Evolutionary conservation across 2,797 vertebrate species (phyloP).

Genomic region (Poecilia picta): DNA sequence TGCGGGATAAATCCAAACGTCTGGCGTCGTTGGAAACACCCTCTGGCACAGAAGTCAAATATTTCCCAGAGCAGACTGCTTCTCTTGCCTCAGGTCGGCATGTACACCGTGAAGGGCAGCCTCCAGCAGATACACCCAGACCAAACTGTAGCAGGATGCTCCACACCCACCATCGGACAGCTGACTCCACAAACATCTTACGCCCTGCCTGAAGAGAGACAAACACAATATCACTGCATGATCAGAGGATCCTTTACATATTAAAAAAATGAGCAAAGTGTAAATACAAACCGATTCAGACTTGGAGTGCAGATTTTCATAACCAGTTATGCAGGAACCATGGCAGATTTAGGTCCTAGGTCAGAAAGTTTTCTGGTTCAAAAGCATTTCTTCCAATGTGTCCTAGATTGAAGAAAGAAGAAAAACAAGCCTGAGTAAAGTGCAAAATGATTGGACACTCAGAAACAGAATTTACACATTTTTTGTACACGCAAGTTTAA

Average conservation of each 20-base stretch:
- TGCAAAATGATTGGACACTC: not conserved
- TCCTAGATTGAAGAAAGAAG: slow-evolving; percentile 50
- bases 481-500: not conserved
- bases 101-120: slow-evolving; percentile 83
- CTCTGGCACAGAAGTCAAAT: slow-evolving; percentile 83
- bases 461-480: not conserved
- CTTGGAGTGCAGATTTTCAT: slow-evolving; percentile 77
- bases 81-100: slow-evolving; percentile 81
- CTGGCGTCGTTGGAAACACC: slow-evolving; percentile 81
- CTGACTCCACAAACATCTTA: slow-evolving; percentile 83
- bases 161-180: slow-evolving; percentile 75
- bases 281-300: slow-evolving; percentile 66
- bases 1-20: slow-evolving; percentile 86
- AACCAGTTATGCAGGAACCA: slow-evolving; percentile 75
- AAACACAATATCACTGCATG: not conserved
- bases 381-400: slow-evolving; percentile 35
- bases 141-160: slow-evolving; percentile 75
- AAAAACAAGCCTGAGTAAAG: slow-evolving; percentile 18
- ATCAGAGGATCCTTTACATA: not conserved
- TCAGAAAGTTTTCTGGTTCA: slow-evolving; percentile 29
- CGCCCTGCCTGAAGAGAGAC: slow-evolving; percentile 68
- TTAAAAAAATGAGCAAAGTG: not conserved
- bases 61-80: slow-evolving; percentile 84
- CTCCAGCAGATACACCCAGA: slow-evolving; percentile 59
- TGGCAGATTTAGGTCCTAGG: slow-evolving; percentile 47